Percentiles rank a stretch among this genome's conserved stretches.
phyloP scores from a whole-genome alignment of 2,797 vertebrate species.

The Aplochiton taeniatus region DNA sequence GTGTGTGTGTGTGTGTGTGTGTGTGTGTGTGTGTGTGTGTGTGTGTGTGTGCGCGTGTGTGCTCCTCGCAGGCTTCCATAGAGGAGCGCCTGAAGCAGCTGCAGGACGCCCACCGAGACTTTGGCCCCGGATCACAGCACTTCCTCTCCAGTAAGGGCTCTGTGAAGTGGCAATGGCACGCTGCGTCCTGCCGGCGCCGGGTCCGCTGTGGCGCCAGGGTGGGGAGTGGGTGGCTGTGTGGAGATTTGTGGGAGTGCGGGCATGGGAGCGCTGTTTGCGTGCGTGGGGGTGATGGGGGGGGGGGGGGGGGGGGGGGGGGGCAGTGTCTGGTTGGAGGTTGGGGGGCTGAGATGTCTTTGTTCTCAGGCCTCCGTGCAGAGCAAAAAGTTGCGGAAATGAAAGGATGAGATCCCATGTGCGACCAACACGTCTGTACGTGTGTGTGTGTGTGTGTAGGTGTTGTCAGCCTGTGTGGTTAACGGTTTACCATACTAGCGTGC shows the following conservation, averaged over 20 bases:
- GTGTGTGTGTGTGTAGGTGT: background rate
- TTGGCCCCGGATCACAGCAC: slow-evolving; percentile 96
- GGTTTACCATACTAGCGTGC: background rate
- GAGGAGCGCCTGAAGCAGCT: slow-evolving; percentile 95
- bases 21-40: slow-evolving; percentile 7
- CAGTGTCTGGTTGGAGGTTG: background rate
- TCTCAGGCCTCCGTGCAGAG: background rate
- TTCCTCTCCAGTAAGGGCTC: slow-evolving; percentile 91
- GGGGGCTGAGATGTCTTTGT: slow-evolving; percentile 11
- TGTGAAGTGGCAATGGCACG: slow-evolving; percentile 42
- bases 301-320: background rate
- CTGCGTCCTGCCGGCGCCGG: slow-evolving; percentile 1
- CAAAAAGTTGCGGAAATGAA: background rate
- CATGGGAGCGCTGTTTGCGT: background rate
- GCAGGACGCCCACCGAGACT: slow-evolving; percentile 95
- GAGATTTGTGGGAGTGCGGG: too few species aligned
- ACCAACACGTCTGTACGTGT: background rate
- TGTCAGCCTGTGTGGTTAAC: background rate
- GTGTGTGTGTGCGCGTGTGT: slow-evolving; percentile 21
- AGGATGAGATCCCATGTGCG: too few species aligned
- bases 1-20: slow-evolving; percentile 20
- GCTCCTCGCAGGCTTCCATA: slow-evolving; percentile 81
- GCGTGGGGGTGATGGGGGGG: background rate
- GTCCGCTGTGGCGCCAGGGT: background rate
- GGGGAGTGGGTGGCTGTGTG: slow-evolving; percentile 20